Conservation (phyloP, 2,888 invertebrate genomes). For the Dryomyza anilis region DNA sequence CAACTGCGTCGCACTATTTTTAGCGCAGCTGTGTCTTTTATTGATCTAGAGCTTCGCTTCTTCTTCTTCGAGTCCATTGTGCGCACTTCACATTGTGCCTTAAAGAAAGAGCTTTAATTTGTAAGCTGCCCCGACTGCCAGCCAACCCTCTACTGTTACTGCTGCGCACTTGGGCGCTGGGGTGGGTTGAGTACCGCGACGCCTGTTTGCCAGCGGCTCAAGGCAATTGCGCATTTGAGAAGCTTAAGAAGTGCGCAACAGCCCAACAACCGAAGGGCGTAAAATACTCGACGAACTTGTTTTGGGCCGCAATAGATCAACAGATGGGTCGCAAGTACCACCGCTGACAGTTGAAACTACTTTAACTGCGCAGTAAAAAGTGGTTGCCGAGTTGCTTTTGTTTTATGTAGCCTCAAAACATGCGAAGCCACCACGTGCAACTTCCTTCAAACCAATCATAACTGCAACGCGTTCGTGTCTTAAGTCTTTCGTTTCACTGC, state of each 20-base stretch:
- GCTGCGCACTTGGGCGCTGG: neutral
- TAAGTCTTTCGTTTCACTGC: neutral
- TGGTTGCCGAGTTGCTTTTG: too few relatives aligned
- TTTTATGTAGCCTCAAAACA: too few relatives aligned
- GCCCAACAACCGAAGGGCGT: too few relatives aligned
- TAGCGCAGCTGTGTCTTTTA: constrained; percentile 5
- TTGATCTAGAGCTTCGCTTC: neutral
- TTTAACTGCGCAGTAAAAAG: too few relatives aligned
- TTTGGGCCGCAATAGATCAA: neutral
- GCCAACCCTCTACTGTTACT: neutral
- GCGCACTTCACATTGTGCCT: too few relatives aligned
- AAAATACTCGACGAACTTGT: neutral
- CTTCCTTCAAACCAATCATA: neutral
- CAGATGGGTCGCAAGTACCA: neutral
- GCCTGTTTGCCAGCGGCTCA: too few relatives aligned
- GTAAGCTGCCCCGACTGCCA: neutral
- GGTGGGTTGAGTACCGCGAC: too few relatives aligned
- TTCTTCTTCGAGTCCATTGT: neutral
- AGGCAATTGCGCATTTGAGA: neutral
- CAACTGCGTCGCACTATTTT: too few relatives aligned
- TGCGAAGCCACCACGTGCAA: too few relatives aligned
- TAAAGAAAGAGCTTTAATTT: neutral
- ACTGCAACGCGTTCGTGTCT: neutral
- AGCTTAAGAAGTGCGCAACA: neutral
- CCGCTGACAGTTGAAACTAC: too few relatives aligned